A percentile compares a stretch with the other conserved stretches of the same genome.
These are phyloP conservation scores for Indicator maculatus DNA, from an alignment of 2,113 vertebrate species.

Conservation along the genomic window DNA sequence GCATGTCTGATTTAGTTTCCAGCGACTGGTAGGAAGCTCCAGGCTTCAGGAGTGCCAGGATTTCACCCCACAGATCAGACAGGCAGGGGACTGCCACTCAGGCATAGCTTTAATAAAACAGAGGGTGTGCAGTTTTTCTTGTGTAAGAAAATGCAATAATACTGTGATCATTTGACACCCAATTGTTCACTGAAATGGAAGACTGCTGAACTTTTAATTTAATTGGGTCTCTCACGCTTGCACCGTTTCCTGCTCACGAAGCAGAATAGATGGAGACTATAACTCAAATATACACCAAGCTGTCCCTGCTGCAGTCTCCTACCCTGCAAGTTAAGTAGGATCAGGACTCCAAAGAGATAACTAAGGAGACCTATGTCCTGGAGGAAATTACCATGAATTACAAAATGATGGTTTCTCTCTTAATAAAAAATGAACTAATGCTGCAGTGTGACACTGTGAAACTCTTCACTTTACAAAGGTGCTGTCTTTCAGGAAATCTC, in stretches of 20 bases:
- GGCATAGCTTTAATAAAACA: not conserved
- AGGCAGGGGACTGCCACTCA: not conserved
- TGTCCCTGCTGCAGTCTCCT: constrained; percentile 2
- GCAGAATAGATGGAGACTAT: constrained; percentile 14
- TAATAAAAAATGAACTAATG: constrained; percentile 48
- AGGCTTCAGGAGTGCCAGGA: constrained; percentile 10
- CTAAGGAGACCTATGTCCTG: constrained; percentile 52
- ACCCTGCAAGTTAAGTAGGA: constrained; percentile 44
- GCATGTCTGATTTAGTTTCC: not conserved
- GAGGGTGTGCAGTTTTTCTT: not conserved
- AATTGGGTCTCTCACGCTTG: not conserved
- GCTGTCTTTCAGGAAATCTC: constrained; percentile 55
- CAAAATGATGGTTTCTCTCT: constrained; percentile 49
- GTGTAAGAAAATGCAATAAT: not conserved
- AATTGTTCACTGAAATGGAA: not conserved
- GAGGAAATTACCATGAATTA: constrained; percentile 56
- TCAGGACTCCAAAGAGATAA: constrained; percentile 43
- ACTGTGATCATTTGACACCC: not conserved
- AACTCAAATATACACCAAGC: constrained; percentile 15
- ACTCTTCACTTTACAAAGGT: constrained; percentile 26
- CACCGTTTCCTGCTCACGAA: constrained; percentile 1
- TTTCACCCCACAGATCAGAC: not conserved
- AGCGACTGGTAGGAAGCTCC: not conserved
- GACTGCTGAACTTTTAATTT: constrained; percentile 26
- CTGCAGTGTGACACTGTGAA: constrained; percentile 24